Conservation (phyloP, 2,888 invertebrate genomes). For the Panzeria rudis region DNA sequence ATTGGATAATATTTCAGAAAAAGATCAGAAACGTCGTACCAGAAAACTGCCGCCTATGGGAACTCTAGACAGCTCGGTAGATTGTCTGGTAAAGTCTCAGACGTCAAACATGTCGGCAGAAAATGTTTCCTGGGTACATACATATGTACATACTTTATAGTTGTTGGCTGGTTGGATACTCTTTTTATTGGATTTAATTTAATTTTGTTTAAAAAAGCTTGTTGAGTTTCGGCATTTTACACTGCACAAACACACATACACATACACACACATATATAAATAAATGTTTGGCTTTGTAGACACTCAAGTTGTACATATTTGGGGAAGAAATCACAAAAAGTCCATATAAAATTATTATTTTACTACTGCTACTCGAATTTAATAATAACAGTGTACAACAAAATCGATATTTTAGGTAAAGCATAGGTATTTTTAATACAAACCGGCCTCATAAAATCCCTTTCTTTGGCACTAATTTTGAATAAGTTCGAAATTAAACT, state of each 20-base stretch:
- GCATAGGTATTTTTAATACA: no score
- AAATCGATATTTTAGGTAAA: no score
- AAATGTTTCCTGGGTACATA: no score
- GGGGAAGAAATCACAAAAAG: slow-evolving; percentile 12
- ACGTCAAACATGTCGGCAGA: no score
- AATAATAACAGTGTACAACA: not conserved
- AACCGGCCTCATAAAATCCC: no score
- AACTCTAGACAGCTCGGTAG: no score
- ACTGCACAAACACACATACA: slow-evolving; percentile 49
- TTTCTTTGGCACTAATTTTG: no score
- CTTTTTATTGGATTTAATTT: slow-evolving; percentile 82
- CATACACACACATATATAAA: not conserved
- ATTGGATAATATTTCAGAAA: no score
- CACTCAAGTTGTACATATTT: not conserved
- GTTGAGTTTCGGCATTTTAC: slow-evolving; percentile 64
- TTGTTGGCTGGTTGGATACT: slow-evolving; percentile 61
- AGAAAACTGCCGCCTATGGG: no score
- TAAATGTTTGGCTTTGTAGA: not conserved
- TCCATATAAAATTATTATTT: slow-evolving; percentile 22
- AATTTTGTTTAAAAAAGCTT: slow-evolving; percentile 77
- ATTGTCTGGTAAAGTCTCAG: no score
- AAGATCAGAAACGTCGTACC: no score
- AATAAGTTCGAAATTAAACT: no score
- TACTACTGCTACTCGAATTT: not conserved
- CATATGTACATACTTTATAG: not conserved